Percentiles rank a stretch among this genome's conserved stretches.
These are phyloP conservation scores for Pasiphila rectangulata DNA, from an alignment of 2,888 invertebrate genomes.

Conservation along the genomic window DNA sequence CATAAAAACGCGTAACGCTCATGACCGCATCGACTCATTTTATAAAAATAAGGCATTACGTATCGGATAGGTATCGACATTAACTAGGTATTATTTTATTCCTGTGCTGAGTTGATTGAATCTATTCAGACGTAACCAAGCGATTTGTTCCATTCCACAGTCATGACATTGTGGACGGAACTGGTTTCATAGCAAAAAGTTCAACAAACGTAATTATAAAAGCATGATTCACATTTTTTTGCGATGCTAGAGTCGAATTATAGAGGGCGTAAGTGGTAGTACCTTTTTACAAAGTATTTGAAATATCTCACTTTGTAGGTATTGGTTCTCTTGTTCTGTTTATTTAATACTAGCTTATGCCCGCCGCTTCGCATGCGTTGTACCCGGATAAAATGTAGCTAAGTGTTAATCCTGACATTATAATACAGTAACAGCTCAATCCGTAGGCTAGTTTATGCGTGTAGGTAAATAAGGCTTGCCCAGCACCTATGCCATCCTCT, in stretches of 20 bases:
- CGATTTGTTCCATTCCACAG: slow-evolving; percentile 33
- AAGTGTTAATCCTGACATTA: too few species aligned
- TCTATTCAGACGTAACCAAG: slow-evolving; percentile 21
- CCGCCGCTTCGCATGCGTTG: too few species aligned
- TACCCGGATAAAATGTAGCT: too few species aligned
- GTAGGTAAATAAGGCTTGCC: too few species aligned
- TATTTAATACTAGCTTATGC: too few species aligned
- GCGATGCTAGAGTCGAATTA: slow-evolving; percentile 2
- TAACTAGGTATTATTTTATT: slow-evolving; percentile 8
- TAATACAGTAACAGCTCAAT: too few species aligned
- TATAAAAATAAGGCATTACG: neutral
- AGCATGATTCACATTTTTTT: slow-evolving; percentile 41
- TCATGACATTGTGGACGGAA: slow-evolving; percentile 54
- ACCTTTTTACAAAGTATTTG: slow-evolving; percentile 5
- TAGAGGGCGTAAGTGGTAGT: slow-evolving; percentile 2
- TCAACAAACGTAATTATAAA: slow-evolving; percentile 37
- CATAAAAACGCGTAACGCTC: neutral
- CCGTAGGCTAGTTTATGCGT: too few species aligned
- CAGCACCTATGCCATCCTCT: too few species aligned
- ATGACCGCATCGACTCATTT: slow-evolving; percentile 2
- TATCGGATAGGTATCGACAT: neutral
- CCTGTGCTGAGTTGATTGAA: slow-evolving; percentile 10
- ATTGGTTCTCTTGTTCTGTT: neutral
- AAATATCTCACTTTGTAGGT: too few species aligned
- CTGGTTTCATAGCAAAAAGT: slow-evolving; percentile 44